Evolutionary conservation across 1,140 invertebrate species (phyloP).

Genomic region (Zaprionus camerounensis): DNA sequence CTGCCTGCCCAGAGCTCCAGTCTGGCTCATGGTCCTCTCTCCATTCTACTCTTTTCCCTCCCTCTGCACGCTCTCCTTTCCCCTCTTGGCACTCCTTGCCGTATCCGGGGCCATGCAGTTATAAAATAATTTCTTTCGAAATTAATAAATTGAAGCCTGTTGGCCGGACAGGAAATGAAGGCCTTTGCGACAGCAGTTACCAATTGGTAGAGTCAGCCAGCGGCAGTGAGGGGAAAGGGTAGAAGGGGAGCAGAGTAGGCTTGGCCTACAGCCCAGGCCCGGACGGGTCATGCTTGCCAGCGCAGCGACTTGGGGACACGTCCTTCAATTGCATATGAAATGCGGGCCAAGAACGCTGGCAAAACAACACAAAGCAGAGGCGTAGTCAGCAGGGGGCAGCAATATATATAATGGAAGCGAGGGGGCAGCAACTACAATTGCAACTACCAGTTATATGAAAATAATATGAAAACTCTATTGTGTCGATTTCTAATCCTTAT

Average conservation of each 20-base stretch:
- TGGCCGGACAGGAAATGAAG: slow-evolving; percentile 55
- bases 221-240: background rate
- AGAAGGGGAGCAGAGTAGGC: background rate
- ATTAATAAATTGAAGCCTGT: slow-evolving; percentile 79
- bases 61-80: too few species aligned
- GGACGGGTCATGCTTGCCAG: background rate
- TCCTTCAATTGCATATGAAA: slow-evolving; percentile 46
- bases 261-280: background rate
- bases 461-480: too few species aligned
- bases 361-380: slow-evolving; percentile 13
- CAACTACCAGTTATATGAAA: background rate
- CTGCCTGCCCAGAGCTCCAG: background rate
- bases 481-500: too few species aligned
- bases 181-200: slow-evolving; percentile 51
- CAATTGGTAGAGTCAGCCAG: slow-evolving; percentile 33
- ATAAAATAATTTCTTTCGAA: slow-evolving; percentile 74
- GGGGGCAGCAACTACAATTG: background rate
- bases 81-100: background rate
- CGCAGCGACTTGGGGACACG: slow-evolving; percentile 23
- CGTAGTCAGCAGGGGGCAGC: slow-evolving; percentile 12
- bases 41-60: background rate
- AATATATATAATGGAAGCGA: background rate
- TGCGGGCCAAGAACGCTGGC: slow-evolving; percentile 33
- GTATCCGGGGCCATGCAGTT: slow-evolving; percentile 40
- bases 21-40: background rate